phyloP scores from a whole-genome alignment of 2,113 vertebrate species.

The Riparia riparia region DNA sequence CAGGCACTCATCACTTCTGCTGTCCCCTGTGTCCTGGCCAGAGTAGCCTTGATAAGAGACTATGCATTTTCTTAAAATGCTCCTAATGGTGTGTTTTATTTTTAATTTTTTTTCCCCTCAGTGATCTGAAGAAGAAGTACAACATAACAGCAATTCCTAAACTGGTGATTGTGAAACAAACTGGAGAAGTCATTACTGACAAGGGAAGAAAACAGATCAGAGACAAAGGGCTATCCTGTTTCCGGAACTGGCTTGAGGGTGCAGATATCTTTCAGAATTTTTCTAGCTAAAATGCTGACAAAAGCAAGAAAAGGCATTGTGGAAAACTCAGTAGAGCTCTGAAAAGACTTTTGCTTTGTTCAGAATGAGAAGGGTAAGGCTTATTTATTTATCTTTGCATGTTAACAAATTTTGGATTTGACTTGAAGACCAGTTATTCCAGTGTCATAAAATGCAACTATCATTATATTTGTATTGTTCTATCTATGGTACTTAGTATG shows the following conservation, averaged over 20 bases:
- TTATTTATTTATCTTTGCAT: background rate
- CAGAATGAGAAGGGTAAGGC: background rate
- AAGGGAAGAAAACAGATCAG: conserved; percentile 94
- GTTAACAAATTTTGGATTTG: background rate
- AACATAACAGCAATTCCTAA: conserved; percentile 90
- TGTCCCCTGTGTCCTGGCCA: background rate
- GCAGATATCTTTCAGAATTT: conserved; percentile 96
- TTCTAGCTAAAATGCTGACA: conserved; percentile 70
- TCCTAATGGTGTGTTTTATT: background rate
- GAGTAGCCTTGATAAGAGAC: background rate
- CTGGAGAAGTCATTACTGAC: conserved; percentile 92
- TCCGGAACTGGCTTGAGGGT: conserved; percentile 88
- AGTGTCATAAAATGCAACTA: background rate
- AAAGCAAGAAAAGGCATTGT: background rate
- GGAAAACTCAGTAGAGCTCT: background rate
- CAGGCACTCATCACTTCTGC: no score
- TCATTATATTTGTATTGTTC: background rate
- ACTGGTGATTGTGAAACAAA: conserved; percentile 95
- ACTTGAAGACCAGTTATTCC: background rate
- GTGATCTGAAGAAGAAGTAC: conserved; percentile 91
- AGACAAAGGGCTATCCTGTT: conserved; percentile 88
- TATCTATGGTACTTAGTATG: background rate
- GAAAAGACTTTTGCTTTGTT: background rate
- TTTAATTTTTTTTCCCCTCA: conserved; percentile 61
- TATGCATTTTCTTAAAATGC: background rate